phyloP scores from a whole-genome alignment of 2,113 vertebrate species.

The Stictonetta naevosa region DNA sequence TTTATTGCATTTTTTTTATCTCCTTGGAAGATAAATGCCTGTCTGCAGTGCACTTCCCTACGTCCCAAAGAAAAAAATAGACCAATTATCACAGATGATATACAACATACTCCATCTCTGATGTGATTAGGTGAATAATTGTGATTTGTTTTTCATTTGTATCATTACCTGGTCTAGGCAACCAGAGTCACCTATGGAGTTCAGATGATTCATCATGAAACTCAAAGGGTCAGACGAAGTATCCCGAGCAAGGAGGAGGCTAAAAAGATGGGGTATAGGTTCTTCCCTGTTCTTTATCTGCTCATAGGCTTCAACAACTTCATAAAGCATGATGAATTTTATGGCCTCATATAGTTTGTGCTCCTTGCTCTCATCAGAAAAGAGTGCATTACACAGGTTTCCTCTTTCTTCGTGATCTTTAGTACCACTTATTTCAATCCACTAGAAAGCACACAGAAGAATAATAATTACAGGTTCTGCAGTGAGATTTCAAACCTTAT shows the following conservation, averaged over 20 bases:
- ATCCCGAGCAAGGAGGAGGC: slow-evolving; percentile 77
- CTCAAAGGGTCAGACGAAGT: slow-evolving; percentile 80
- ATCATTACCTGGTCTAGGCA: slow-evolving; percentile 80
- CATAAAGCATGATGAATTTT: slow-evolving; percentile 85
- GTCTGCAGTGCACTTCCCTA: neutral
- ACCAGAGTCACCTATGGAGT: slow-evolving; percentile 77
- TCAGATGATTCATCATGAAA: slow-evolving; percentile 87
- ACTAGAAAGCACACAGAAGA: slow-evolving; percentile 69
- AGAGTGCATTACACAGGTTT: slow-evolving; percentile 74
- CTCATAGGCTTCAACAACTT: slow-evolving; percentile 80
- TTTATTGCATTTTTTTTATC: neutral
- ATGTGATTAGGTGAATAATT: neutral
- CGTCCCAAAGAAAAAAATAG: neutral
- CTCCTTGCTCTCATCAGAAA: slow-evolving; percentile 78
- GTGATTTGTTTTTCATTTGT: neutral
- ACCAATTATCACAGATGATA: neutral
- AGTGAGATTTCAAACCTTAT: neutral
- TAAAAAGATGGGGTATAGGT: slow-evolving; percentile 64
- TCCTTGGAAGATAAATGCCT: neutral
- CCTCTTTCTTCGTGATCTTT: slow-evolving; percentile 77
- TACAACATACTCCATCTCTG: neutral
- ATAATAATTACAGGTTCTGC: neutral
- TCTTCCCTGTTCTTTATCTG: slow-evolving; percentile 68
- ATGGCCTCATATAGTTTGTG: slow-evolving; percentile 80
- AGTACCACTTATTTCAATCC: slow-evolving; percentile 76